Conservation (phyloP, 2,888 invertebrate species). For the Machimus atricapillus region DNA sequence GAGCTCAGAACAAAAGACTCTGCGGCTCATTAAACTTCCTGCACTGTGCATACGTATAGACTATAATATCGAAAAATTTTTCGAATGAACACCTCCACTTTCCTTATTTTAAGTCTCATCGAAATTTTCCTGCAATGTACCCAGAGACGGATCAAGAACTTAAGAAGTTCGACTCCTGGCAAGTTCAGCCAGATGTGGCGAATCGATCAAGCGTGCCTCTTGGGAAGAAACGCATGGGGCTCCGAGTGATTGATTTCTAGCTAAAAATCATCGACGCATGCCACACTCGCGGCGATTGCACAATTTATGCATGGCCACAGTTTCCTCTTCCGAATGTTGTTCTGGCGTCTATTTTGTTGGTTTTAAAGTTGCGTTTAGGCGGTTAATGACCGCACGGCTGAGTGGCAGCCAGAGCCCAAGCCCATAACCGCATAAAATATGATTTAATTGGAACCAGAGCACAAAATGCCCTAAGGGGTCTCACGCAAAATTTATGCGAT, state of each 20-base stretch:
- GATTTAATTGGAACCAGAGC: constrained; percentile 2
- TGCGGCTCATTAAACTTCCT: constrained; percentile 39
- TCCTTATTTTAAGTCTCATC: constrained; percentile 5
- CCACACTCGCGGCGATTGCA: neutral
- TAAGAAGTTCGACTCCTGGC: neutral
- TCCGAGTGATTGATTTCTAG: constrained; percentile 12
- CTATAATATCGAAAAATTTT: neutral
- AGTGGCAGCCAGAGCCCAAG: neutral
- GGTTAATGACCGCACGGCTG: constrained; percentile 1
- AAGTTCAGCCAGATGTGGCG: neutral
- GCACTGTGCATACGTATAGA: neutral
- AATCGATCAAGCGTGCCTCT: constrained; percentile 1
- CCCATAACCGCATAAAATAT: neutral
- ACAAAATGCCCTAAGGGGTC: neutral
- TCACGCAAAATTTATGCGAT: neutral
- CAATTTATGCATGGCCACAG: constrained; percentile 26
- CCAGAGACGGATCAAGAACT: neutral
- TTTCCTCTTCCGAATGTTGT: constrained; percentile 34
- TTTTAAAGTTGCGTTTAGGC: neutral
- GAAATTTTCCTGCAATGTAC: neutral
- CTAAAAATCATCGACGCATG: constrained; percentile 11
- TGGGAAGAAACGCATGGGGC: neutral
- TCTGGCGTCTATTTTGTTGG: neutral
- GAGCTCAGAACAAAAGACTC: constrained; percentile 24
- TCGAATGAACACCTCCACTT: neutral